Evolutionary conservation across 23 tunicate species (phyloP), one percentile per base, ranked within the genome.

Genomic region (Phallusia fumigata): DNA sequence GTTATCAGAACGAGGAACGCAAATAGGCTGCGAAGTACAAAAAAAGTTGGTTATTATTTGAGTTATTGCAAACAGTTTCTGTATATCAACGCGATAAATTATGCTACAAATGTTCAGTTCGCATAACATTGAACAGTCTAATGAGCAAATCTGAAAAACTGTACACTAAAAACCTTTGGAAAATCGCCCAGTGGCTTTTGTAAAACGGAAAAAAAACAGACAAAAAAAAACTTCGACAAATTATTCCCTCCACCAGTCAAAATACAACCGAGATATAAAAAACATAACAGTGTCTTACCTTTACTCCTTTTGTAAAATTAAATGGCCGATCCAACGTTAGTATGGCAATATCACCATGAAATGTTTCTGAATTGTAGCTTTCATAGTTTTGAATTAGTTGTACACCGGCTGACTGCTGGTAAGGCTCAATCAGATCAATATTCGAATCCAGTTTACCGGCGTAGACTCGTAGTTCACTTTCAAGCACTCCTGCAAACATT

Each of bases 281-380:
- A 40, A 3, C 69, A 58, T 13, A 58, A 58, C 3, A 24, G 3
- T 21, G 3, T 11, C 26, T 13, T 24, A 86, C 90, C 90, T 86
- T 86, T 0, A 86, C 90, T 3, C 58, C 81, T 74, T 74, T 65
- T 8, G 90, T 73, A 47, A 80, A 86, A 35, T 53, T 52, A 26
- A 86, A 15, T 0, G 75, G 73, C 24, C 30, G 30, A 32, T 80
- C 72, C 36, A 86, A 12, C 3, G 73, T 74, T 30, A 86, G 73
- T 11, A 86, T 74, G 15, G 90, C 90, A 34, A 73, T 69, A 81
- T 86, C 90, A 35, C 64, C 83, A 35, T 86, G 73, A 18, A 80
- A 74, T 30, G 49, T 74, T 16, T 30, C 53, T 8, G 84, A 74
- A 11, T 73, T 31, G 72, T 8, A 86, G 18, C 81, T 51, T 24